These are phyloP conservation scores for Pantherophis alleghaniensis DNA, from an alignment of 2,797 vertebrate genomes.

Conservation along the genomic window DNA sequence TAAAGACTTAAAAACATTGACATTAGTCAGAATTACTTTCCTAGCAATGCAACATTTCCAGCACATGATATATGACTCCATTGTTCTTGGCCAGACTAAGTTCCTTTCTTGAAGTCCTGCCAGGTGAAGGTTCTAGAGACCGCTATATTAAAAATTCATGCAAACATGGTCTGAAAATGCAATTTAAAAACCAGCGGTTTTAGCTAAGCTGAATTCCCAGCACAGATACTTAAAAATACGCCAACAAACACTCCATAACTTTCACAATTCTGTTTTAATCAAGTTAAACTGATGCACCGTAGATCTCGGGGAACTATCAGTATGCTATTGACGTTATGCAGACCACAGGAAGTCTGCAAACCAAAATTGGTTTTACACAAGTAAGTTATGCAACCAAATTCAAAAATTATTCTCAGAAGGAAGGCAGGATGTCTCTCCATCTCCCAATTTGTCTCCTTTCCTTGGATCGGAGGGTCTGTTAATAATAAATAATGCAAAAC, in stretches of 20 bases:
- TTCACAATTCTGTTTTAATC: not conserved
- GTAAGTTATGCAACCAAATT: not conserved
- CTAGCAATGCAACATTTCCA: too few species aligned
- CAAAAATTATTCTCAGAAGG: not conserved
- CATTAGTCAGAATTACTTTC: not conserved
- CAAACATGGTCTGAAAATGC: not conserved
- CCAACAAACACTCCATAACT: not conserved
- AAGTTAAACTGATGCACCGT: not conserved
- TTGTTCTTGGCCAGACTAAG: not conserved
- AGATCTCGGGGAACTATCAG: not conserved
- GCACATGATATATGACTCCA: not conserved
- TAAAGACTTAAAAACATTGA: not conserved
- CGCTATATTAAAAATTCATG: not conserved
- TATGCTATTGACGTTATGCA: not conserved
- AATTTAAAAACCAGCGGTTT: not conserved
- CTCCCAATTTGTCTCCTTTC: not conserved
- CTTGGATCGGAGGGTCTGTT: not conserved
- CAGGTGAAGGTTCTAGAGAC: not conserved
- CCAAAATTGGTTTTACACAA: not conserved
- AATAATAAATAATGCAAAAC: not conserved
- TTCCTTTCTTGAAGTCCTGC: not conserved
- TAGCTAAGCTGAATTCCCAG: not conserved
- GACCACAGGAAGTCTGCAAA: too few species aligned
- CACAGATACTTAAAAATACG: not conserved
- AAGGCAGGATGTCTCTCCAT: not conserved